Conservation (phyloP, 2,797 vertebrate genomes). For the Macrochelys suwanniensis region DNA sequence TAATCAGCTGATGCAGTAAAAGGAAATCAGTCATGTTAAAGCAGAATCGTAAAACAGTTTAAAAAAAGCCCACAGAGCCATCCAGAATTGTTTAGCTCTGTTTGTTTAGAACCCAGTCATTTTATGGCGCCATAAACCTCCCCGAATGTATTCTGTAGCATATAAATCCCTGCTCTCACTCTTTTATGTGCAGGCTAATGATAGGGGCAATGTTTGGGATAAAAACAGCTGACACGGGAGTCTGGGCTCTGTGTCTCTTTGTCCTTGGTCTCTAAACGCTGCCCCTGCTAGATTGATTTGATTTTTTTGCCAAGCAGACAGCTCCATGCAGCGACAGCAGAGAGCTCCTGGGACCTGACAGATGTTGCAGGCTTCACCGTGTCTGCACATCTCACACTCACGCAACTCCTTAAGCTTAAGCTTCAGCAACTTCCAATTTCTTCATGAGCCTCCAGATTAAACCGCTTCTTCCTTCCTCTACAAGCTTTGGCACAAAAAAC, state of each 20-base stretch:
- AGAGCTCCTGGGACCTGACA: not conserved
- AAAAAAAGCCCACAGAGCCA: not conserved
- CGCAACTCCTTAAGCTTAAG: not conserved
- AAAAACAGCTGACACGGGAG: not conserved
- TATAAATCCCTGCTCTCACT: not conserved
- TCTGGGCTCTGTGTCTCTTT: not conserved
- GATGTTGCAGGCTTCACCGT: constrained; percentile 6
- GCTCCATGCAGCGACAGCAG: not conserved
- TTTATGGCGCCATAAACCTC: not conserved
- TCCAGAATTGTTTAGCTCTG: not conserved
- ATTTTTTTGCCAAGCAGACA: constrained; percentile 6
- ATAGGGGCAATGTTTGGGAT: not conserved
- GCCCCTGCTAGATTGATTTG: not conserved
- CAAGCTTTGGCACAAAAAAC: accelerated
- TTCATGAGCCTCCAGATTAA: not conserved
- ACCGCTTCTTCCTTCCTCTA: not conserved
- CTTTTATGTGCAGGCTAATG: not conserved
- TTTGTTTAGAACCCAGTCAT: not conserved
- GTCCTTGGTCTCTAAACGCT: constrained; percentile 39
- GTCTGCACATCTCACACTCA: not conserved
- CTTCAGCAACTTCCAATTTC: not conserved
- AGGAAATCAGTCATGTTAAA: not conserved
- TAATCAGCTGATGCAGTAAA: not conserved
- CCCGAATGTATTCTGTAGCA: not conserved
- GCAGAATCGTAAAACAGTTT: not conserved